Evolutionary conservation across 2,113 vertebrate species (phyloP).

Genomic region (Oreotrochilus melanogaster): DNA sequence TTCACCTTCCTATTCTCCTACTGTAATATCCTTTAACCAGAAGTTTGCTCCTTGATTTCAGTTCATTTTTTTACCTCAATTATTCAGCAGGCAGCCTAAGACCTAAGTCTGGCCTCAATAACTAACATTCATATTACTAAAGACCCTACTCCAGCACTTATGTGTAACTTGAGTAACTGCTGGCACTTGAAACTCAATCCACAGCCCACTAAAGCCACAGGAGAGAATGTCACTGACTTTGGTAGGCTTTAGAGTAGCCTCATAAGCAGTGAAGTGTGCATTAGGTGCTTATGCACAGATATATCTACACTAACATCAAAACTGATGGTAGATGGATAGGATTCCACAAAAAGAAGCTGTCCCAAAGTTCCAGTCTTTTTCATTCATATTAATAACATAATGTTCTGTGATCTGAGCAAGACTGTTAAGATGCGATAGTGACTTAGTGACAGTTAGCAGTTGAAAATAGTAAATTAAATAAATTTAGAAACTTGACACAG

Average conservation of each 20-base stretch:
- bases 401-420: background rate
- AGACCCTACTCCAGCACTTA: background rate
- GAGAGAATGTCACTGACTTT: background rate
- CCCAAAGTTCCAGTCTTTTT: background rate
- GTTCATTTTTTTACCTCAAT: background rate
- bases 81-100: background rate
- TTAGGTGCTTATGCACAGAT: background rate
- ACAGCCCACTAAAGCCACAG: background rate
- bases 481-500: background rate
- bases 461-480: background rate
- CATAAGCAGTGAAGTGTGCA: background rate
- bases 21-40: background rate
- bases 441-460: background rate
- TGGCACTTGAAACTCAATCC: conserved; percentile 20
- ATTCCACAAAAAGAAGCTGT: background rate
- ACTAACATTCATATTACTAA: background rate
- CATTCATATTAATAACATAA: background rate
- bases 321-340: background rate
- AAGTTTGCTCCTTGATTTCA: background rate
- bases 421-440: background rate
- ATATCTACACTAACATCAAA: background rate
- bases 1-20: background rate
- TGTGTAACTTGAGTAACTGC: conserved; percentile 23
- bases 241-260: background rate
- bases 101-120: background rate